Base-by-base conservation (phyloP, 2,113 vertebrate species). In the Microcebus lehilahytsara region DNA sequence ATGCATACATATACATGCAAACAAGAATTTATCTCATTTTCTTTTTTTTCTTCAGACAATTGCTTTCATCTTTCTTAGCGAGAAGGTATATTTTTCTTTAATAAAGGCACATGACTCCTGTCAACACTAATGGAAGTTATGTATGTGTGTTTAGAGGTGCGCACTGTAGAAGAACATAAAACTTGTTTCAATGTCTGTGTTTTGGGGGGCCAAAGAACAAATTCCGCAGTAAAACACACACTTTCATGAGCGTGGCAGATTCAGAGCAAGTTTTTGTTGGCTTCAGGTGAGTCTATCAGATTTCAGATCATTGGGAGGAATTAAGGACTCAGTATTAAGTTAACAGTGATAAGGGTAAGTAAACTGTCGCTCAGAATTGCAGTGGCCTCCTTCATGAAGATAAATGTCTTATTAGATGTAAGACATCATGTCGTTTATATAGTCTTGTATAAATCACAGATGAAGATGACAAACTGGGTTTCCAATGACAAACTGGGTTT, bases 341-440 rank as follows among this genome's bases (percentile, higher is more conserved):
- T 97, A 93, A 80, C 96, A 42, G 96, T 95, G 96, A 96, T 96
- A 93, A 95, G 97, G 96, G 91, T 94, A 89, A 96, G 98, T 96
- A 96, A 97, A 56, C 97, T 96, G 95, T 97, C 97, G 94, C 88
- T 97, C 92, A 83, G 62, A 64, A 49, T 83, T 3, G 6, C 74
- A 93, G 95, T 97, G 97, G 95, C 96, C 96, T 96, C 95, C 88
- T 96, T 98, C 97, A 97, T 98, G 97, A 98, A 98, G 98, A 98
- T 79, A 72, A 97, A 98, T 97, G 98, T 93, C 95, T 97, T 97
- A 97, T 93, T 98, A 97, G 97, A 96, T 97, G 87, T 94, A 96
- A 97, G 95, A 93, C 97, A 98, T 96, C 97, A 91, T 93, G 97
- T 97, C 96, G 81, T 97, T 97, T 98, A 97, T 96, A 95, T 89